Conservation (phyloP, 2,113 vertebrate species). For the Aptenodytes patagonicus region DNA sequence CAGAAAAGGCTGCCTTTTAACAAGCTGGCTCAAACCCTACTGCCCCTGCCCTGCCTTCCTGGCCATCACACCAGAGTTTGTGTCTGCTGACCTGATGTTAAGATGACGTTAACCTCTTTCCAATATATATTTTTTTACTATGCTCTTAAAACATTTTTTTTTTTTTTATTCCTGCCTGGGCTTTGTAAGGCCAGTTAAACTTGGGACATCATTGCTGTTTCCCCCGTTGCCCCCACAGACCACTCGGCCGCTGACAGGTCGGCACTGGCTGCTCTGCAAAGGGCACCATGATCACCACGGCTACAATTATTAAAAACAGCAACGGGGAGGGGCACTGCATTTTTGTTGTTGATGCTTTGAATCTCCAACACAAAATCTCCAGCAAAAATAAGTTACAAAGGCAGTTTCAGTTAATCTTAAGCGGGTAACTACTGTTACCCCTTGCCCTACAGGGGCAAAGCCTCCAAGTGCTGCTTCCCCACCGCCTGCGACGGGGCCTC, state of each 20-base stretch:
- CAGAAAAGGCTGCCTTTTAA: not conserved
- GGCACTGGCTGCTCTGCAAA: not conserved
- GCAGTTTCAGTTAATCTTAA: accelerated
- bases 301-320: not conserved
- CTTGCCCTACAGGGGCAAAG: not conserved
- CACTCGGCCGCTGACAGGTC: accelerated
- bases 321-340: accelerated
- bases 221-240: accelerated
- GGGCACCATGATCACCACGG: not conserved
- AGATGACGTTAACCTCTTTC: accelerated
- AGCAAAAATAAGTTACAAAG: not conserved
- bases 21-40: not conserved
- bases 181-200: not conserved
- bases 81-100: not conserved
- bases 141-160: not conserved
- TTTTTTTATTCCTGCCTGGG: accelerated
- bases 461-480: not conserved
- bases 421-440: too few species aligned
- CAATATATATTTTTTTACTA: accelerated
- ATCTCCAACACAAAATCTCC: too few species aligned
- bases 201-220: accelerated
- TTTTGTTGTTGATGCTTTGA: accelerated
- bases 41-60: not conserved
- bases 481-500: not conserved
- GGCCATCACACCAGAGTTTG: not conserved